phyloP scores from a whole-genome alignment of 1,140 invertebrate species.

The Linepithema humile region DNA sequence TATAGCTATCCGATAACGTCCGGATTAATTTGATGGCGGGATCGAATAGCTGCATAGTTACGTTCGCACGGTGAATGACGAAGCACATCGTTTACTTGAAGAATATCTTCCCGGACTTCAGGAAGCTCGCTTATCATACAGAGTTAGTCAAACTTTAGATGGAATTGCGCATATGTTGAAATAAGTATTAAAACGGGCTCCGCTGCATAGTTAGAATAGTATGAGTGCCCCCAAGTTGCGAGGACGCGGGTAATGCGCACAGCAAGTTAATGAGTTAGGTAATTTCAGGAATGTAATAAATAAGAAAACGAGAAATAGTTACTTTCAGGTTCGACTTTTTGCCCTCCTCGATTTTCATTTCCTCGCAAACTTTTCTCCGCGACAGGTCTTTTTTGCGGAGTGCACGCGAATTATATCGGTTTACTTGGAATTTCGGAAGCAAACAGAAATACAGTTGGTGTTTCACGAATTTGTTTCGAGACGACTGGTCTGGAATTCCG shows the following conservation, averaged over 20 bases:
- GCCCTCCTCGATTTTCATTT: conserved; percentile 9
- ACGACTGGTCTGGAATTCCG: conserved; percentile 41
- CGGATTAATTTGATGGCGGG: conserved; percentile 46
- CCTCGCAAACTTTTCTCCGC: not conserved
- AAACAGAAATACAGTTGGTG: conserved; percentile 67
- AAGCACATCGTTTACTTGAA: not conserved
- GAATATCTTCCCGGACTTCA: not conserved
- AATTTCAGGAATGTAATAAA: conserved; percentile 10
- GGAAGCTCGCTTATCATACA: not conserved
- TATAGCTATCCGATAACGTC: conserved; percentile 21
- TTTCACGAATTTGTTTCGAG: conserved; percentile 55
- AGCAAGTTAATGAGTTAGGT: not conserved
- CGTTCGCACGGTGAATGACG: not conserved
- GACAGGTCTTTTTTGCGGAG: not conserved
- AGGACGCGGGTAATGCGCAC: not conserved
- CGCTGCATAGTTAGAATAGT: not conserved
- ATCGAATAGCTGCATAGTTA: conserved; percentile 26
- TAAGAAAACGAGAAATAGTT: not conserved
- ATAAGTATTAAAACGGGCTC: not conserved
- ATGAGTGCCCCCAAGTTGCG: not conserved
- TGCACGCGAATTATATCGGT: conserved; percentile 20
- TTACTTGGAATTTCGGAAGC: conserved; percentile 68
- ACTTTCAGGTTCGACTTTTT: not conserved
- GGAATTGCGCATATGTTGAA: not conserved
- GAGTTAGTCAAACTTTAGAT: not conserved